Evolutionary conservation across 2,888 invertebrate genomes (phyloP).

Genomic region (Ochropacha duplaris): DNA sequence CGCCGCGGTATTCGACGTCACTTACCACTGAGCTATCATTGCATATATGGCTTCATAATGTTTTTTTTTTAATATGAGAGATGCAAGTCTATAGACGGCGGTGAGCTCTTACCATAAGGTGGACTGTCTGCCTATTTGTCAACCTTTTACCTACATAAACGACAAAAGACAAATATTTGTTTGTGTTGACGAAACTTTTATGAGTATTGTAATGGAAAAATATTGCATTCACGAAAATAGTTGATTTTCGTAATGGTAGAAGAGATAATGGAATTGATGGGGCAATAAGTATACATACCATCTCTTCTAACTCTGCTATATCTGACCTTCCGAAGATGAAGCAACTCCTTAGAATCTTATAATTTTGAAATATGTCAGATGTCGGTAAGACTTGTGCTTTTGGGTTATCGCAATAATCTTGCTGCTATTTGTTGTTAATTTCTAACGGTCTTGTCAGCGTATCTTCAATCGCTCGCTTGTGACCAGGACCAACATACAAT

Average conservation of each 20-base stretch:
- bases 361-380: not conserved
- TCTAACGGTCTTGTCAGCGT: not conserved
- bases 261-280: not conserved
- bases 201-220: not conserved
- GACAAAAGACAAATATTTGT: not conserved
- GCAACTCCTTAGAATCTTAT: not conserved
- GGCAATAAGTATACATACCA: not conserved
- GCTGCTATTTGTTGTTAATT: not conserved
- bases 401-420: not conserved
- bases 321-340: not conserved
- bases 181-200: not conserved
- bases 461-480: slow-evolving; percentile 16
- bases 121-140: too few relatives aligned
- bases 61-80: not conserved
- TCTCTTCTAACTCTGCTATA: not conserved
- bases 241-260: not conserved
- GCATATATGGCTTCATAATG: not conserved
- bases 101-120: too few relatives aligned
- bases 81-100: too few relatives aligned
- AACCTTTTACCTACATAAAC: not conserved
- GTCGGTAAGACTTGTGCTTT: not conserved
- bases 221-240: not conserved
- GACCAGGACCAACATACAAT: slow-evolving; percentile 32
- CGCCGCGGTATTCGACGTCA: too few relatives aligned
- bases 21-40: too few relatives aligned